Evolutionary conservation across 2,113 vertebrate species (phyloP).

Genomic region (Hemiscyllium ocellatum): DNA sequence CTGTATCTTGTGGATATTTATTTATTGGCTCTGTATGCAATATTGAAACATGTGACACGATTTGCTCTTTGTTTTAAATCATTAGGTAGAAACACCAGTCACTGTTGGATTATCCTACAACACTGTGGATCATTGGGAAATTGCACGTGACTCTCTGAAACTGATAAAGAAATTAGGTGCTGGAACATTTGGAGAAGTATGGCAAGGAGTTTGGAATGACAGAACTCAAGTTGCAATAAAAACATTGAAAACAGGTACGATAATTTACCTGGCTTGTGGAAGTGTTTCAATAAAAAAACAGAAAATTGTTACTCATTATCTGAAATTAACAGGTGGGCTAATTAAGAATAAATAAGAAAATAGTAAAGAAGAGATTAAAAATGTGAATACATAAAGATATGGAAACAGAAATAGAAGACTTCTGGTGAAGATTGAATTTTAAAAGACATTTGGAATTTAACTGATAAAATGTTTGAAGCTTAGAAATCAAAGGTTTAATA

Average conservation of each 20-base stretch:
- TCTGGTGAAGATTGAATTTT: background rate
- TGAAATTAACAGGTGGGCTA: background rate
- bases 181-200: conserved; percentile 93
- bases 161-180: conserved; percentile 74
- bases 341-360: too few relatives aligned
- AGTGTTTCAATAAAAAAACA: background rate
- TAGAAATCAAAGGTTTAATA: background rate
- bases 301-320: background rate
- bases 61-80: conserved; percentile 39
- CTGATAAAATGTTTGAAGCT: background rate
- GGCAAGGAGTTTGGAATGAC: conserved; percentile 83
- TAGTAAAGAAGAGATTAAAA: background rate
- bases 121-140: conserved; percentile 92
- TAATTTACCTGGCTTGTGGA: conserved; percentile 1
- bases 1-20: background rate
- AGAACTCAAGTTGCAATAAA: conserved; percentile 85
- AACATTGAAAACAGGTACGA: conserved; percentile 81
- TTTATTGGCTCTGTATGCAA: conserved; percentile 43
- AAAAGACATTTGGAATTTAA: background rate
- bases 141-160: conserved; percentile 70
- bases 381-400: background rate
- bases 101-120: conserved; percentile 76
- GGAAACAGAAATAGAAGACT: background rate
- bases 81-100: conserved; percentile 55
- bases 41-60: conserved; percentile 44